Evolutionary conservation across 92 coral and sea anemone genomes (phyloP).

Genomic region (Siderastrea siderea): DNA sequence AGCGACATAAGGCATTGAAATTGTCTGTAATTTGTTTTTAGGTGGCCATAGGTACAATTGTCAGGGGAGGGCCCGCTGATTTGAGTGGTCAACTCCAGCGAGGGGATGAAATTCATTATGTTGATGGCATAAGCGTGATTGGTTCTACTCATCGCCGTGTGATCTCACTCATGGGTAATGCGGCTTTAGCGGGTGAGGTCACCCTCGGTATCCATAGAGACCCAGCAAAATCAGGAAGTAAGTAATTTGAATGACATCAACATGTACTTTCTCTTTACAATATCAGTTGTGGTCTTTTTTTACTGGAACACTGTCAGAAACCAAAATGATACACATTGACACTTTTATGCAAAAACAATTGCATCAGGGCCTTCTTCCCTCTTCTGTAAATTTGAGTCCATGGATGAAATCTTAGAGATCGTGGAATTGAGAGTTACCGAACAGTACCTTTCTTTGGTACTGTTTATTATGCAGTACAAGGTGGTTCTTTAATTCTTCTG

Average conservation of each 20-base stretch:
- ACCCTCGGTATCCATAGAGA: constrained; percentile 82
- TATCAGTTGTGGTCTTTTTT: too few relatives aligned
- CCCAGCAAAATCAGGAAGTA: constrained; percentile 85
- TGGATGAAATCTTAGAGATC: too few relatives aligned
- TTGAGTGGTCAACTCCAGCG: constrained; percentile 79
- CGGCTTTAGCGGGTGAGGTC: constrained; percentile 84
- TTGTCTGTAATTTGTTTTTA: constrained; percentile 1
- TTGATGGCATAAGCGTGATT: constrained; percentile 86
- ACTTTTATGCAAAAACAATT: too few relatives aligned
- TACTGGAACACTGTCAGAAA: too few relatives aligned
- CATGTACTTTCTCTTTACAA: background rate
- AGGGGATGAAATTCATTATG: constrained; percentile 91
- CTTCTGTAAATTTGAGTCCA: too few relatives aligned
- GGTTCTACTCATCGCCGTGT: constrained; percentile 94
- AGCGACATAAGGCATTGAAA: background rate
- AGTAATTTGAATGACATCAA: constrained; percentile 26
- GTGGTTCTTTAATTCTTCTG: too few relatives aligned
- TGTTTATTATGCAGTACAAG: too few relatives aligned
- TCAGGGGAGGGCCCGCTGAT: constrained; percentile 94
- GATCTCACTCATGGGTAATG: constrained; percentile 93
- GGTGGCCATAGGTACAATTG: constrained; percentile 96
- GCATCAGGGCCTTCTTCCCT: too few relatives aligned
- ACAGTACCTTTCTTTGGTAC: too few relatives aligned
- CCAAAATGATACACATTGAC: too few relatives aligned
- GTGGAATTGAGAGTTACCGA: too few relatives aligned